phyloP scores from a whole-genome alignment of 2,797 vertebrate species.

The Gadopsis marmoratus region DNA sequence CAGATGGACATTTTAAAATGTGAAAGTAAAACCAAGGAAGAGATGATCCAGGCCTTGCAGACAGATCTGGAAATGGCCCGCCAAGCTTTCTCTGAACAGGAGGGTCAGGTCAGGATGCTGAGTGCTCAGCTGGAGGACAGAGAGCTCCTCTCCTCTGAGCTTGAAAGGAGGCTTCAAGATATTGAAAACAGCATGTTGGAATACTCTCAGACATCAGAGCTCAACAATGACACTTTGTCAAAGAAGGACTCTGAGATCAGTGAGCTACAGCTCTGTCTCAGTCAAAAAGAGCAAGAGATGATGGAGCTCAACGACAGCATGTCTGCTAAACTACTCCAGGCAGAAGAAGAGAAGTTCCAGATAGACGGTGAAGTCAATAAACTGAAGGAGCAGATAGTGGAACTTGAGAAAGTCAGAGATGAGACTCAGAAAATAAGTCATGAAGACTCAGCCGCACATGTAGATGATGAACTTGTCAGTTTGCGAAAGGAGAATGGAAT shows the following conservation, averaged over 20 bases:
- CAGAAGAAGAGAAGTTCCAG: conserved; percentile 91
- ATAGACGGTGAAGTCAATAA: conserved; percentile 87
- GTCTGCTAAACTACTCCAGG: conserved; percentile 90
- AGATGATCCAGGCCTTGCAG: conserved; percentile 88
- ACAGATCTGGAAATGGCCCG: conserved; percentile 86
- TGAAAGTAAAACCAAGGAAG: conserved; percentile 87
- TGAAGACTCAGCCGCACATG: conserved; percentile 44
- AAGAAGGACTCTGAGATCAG: conserved; percentile 84
- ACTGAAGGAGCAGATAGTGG: conserved; percentile 87
- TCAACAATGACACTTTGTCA: conserved; percentile 79
- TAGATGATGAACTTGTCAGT: conserved; percentile 68
- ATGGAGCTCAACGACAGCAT: conserved; percentile 88
- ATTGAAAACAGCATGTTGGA: conserved; percentile 83
- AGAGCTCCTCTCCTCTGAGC: conserved; percentile 79
- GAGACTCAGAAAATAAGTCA: conserved; percentile 58
- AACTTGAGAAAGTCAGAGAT: conserved; percentile 76
- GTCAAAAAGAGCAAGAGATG: conserved; percentile 90
- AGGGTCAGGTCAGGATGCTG: conserved; percentile 81
- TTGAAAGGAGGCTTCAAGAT: conserved; percentile 80
- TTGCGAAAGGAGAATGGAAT: conserved; percentile 77
- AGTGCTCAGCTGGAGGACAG: conserved; percentile 85
- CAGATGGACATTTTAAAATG: conserved; percentile 88
- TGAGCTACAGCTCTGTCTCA: conserved; percentile 83
- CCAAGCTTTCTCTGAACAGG: conserved; percentile 84
- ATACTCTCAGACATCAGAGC: conserved; percentile 79